Conservation (phyloP, 2,797 vertebrate genomes). For the Lepilemur ruficaudatus region DNA sequence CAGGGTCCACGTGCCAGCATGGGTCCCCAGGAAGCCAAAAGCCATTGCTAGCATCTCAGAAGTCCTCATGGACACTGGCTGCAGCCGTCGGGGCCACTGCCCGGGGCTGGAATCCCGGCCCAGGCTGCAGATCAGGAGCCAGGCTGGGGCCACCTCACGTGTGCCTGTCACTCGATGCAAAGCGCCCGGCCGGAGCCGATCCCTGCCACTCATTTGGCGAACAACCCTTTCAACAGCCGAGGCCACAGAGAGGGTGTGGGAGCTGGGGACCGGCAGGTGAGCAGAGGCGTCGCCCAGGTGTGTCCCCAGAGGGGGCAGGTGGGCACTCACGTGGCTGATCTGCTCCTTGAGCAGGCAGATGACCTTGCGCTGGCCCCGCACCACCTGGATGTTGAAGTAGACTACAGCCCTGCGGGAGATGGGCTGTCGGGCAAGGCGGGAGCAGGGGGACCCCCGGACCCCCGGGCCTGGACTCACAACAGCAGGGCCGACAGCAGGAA, state of each 20-base stretch:
- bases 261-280: background rate
- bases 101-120: background rate
- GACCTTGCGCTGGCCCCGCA: constrained; percentile 91
- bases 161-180: fast-evolving
- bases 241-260: fast-evolving
- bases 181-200: fast-evolving
- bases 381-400: constrained; percentile 95
- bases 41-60: background rate
- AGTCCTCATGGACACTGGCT: background rate
- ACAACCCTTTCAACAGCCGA: background rate
- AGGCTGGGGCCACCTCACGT: fast-evolving
- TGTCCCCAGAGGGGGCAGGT: too few relatives aligned
- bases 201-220: fast-evolving
- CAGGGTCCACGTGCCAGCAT: fast-evolving
- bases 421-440: fast-evolving
- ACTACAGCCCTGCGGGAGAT: constrained; percentile 86
- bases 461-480: constrained; percentile 85
- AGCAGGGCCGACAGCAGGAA: constrained; percentile 88
- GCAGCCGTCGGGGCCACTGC: background rate
- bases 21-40: background rate
- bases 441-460: too few relatives aligned
- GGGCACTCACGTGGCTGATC: constrained; percentile 89
- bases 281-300: background rate
- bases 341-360: constrained; percentile 92
- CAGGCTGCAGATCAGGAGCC: too few relatives aligned